Evolutionary conservation across 2,113 vertebrate species (phyloP).

Genomic region (Datnioides undecimradiatus): DNA sequence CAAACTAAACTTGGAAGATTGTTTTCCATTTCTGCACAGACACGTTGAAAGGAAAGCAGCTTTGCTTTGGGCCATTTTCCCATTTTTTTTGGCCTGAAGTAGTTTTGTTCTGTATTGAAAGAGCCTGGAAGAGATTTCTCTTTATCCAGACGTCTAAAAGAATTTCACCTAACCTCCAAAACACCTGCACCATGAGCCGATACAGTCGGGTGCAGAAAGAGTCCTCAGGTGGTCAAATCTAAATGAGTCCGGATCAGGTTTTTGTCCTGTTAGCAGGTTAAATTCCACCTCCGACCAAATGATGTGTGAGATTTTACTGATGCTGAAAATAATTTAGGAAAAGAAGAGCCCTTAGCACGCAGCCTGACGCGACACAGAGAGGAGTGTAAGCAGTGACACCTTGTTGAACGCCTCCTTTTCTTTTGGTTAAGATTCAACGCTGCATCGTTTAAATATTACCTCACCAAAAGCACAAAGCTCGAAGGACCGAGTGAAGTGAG

Average conservation of each 20-base stretch:
- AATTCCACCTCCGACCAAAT: not conserved
- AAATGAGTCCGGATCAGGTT: not conserved
- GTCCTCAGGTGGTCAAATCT: not conserved
- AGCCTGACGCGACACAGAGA: not conserved
- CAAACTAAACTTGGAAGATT: not conserved
- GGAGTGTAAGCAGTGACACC: not conserved
- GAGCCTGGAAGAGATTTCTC: not conserved
- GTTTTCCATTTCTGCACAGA: not conserved
- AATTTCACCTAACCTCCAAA: not conserved
- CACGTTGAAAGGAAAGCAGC: not conserved
- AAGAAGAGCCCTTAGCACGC: not conserved
- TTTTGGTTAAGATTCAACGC: not conserved
- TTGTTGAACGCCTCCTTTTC: not conserved
- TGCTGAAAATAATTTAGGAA: not conserved
- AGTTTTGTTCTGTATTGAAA: not conserved
- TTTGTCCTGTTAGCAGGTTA: not conserved
- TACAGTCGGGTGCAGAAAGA: not conserved
- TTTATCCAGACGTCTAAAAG: not conserved
- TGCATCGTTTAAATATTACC: not conserved
- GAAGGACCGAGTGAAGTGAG: not conserved
- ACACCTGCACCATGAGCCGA: not conserved
- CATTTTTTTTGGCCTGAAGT: too few relatives aligned
- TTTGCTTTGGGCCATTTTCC: not conserved
- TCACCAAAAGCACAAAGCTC: not conserved
- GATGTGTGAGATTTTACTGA: not conserved